phyloP scores from a whole-genome alignment of 2,797 vertebrate species.

The Phataginus tricuspis region DNA sequence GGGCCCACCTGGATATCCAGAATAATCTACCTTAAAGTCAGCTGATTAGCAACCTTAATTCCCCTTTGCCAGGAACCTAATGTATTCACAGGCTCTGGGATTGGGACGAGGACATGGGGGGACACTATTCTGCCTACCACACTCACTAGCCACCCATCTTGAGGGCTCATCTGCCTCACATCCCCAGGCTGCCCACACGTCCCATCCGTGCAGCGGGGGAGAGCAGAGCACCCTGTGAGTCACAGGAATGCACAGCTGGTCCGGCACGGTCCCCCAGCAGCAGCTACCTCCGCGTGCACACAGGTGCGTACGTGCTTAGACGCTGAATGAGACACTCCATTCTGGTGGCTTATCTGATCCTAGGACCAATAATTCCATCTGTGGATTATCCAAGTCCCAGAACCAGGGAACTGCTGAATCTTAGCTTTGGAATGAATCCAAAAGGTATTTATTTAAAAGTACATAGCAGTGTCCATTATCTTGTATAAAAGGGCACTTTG shows the following conservation, averaged over 20 bases:
- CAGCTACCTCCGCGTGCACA: background rate
- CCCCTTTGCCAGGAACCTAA: background rate
- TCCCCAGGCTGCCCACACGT: background rate
- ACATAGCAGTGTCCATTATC: background rate
- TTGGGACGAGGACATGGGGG: no score
- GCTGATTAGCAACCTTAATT: background rate
- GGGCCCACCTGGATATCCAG: background rate
- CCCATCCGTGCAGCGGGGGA: background rate
- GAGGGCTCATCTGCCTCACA: background rate
- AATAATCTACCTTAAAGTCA: background rate
- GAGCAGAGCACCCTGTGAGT: background rate
- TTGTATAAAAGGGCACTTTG: background rate
- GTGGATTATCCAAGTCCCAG: background rate
- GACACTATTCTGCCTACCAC: background rate
- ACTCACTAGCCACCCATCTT: background rate
- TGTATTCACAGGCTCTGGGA: background rate
- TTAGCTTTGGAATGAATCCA: background rate
- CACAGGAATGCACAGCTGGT: rapidly evolving
- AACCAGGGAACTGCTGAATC: background rate
- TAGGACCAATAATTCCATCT: background rate
- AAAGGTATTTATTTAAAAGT: background rate
- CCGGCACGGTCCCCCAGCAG: background rate
- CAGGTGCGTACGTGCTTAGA: rapidly evolving
- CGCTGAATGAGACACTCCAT: background rate
- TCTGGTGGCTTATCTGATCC: background rate